A percentile compares a stretch with the other conserved stretches of the same genome.
Evolutionary conservation across 2,797 vertebrate genomes (phyloP).

Genomic region (Choloepus didactylus): DNA sequence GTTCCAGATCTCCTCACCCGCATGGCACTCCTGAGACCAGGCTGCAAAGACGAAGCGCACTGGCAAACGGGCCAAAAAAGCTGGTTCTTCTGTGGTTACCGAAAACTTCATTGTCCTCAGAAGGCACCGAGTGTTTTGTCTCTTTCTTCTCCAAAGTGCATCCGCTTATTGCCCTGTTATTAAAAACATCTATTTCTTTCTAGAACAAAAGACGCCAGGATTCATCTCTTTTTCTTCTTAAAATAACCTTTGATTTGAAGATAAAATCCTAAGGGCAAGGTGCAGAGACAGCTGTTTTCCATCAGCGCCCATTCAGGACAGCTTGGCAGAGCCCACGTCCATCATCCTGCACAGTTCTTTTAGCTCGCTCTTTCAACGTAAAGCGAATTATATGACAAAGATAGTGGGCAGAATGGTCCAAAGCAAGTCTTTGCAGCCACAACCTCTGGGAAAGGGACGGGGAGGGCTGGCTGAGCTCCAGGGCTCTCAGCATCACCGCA

Average conservation of each 20-base stretch:
- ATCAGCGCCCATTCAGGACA: rapidly evolving
- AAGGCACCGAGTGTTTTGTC: neutral
- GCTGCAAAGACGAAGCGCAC: neutral
- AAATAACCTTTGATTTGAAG: neutral
- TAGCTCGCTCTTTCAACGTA: neutral
- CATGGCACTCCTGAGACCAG: neutral
- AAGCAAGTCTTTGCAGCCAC: neutral
- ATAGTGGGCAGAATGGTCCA: neutral
- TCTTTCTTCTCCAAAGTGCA: neutral
- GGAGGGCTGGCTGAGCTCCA: neutral
- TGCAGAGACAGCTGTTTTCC: rapidly evolving
- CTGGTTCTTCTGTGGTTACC: neutral
- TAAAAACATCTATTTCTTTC: slow-evolving; percentile 1
- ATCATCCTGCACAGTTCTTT: neutral
- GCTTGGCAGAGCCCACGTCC: no score
- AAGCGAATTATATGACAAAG: neutral
- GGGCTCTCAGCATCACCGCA: no score
- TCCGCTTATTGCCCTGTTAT: slow-evolving; percentile 5
- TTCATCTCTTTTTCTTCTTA: neutral
- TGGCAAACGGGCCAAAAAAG: neutral
- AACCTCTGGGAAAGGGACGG: neutral
- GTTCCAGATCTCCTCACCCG: no score
- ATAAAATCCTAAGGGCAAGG: neutral
- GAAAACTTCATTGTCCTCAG: neutral
- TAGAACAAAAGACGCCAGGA: neutral